Base-by-base conservation (phyloP, 2,888 invertebrate species). In the Mythimna pallens region DNA sequence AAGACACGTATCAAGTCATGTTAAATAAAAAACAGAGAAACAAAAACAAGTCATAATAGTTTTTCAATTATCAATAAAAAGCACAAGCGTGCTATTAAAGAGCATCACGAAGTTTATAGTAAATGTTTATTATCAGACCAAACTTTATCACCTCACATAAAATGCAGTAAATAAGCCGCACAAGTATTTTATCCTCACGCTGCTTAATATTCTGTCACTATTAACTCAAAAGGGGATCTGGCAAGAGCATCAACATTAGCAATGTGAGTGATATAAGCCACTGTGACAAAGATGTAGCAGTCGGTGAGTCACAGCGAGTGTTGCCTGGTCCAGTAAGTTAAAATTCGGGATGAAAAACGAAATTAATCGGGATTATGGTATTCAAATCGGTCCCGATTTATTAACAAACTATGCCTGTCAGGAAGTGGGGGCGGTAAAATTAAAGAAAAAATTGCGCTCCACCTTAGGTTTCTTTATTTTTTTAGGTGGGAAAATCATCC, bases 201-300 rank as follows among this genome's bases (percentile, higher is more conserved):
- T 58, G 36, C 57, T 65, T 65, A 73, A 76, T 70, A 76, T 58
- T 36, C 64, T 64, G 73, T 63, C 71, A 70, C 61, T 55, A 66
- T 76, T 72, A 83, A 80, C 76, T 76, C 80, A 73, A 40, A 66
- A 59, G 12, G 54, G 69, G 62, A 58, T 67, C 70, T 76, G 72
- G 80, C 67, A 83, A 62, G 47, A 65, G 55, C 58, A 58, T 66
- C 65, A 83, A 61, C 69, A 73, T 69, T 69, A 64, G 40, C 80
- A 47, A n/a, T 30, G 40, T 58, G 73, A 84, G 61, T 70, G 81
- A 80, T 61, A 76, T 59, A 30, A 64, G 52, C 57, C 55, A 50
- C 40, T 17, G 70, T 62, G 71, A 74, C 73, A 76, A 78, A 78
- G 68, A 70, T 72, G 64, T 78, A 70, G 59, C 50, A 57, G 64